phyloP scores from a whole-genome alignment of 2,113 vertebrate species.

The Accipiter cooperii region DNA sequence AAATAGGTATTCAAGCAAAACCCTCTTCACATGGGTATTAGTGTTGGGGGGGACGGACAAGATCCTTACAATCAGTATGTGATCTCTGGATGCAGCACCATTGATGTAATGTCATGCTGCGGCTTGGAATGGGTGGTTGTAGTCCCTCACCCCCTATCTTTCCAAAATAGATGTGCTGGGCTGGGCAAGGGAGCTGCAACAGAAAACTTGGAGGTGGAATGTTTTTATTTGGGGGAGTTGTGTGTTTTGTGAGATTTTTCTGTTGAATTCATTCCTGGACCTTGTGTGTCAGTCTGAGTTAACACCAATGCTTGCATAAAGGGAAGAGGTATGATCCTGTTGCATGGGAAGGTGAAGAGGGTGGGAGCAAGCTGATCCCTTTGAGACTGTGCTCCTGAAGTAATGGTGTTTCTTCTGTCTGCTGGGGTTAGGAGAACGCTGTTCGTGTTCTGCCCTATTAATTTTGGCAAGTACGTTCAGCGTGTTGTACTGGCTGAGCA shows the following conservation, averaged over 20 bases:
- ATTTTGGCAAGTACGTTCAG: not conserved
- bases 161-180: not conserved
- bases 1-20: not conserved
- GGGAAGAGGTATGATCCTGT: not conserved
- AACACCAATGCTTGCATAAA: not conserved
- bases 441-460: not conserved
- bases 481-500: fast-evolving
- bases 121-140: not conserved
- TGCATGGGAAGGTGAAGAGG: not conserved
- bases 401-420: not conserved
- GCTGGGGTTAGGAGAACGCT: not conserved
- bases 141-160: not conserved
- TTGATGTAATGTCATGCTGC: not conserved
- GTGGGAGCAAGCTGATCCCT: not conserved
- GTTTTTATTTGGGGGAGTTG: not conserved
- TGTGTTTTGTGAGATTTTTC: not conserved
- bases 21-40: not conserved
- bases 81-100: not conserved
- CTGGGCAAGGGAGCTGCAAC: not conserved
- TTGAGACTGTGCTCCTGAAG: not conserved
- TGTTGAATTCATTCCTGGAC: not conserved
- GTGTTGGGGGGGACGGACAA: not conserved
- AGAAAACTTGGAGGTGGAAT: not conserved
- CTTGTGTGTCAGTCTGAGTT: not conserved
- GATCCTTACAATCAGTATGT: not conserved